These are phyloP conservation scores for Idaea straminata DNA, from an alignment of 2,888 invertebrate species.

Conservation along the genomic window DNA sequence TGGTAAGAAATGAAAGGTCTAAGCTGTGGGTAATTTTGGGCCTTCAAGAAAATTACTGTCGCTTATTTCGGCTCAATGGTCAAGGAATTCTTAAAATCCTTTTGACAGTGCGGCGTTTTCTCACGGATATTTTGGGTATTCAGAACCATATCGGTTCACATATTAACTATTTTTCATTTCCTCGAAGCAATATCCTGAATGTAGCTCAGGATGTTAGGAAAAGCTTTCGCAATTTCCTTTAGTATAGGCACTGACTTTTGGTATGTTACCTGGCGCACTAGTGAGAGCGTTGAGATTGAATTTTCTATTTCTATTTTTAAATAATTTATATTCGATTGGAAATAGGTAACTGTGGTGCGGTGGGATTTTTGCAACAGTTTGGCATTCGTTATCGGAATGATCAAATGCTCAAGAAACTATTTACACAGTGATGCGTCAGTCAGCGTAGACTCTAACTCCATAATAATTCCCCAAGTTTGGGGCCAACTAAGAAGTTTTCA, in stretches of 20 bases:
- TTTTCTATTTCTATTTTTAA: neutral
- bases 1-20: conserved; percentile 15
- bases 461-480: neutral
- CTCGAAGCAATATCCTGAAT: conserved; percentile 60
- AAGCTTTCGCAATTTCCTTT: conserved; percentile 69
- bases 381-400: too few species aligned
- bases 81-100: conserved; percentile 25
- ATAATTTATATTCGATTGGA: neutral
- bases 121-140: conserved; percentile 24
- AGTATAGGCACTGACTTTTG: conserved; percentile 48
- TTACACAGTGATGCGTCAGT: too few species aligned
- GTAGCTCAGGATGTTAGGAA: conserved; percentile 56
- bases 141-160: conserved; percentile 27
- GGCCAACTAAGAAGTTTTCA: neutral
- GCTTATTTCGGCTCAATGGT: conserved; percentile 28
- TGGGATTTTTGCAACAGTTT: neutral
- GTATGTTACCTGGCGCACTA: conserved; percentile 38
- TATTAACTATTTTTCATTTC: conserved; percentile 60
- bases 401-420: too few species aligned
- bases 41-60: conserved; percentile 29
- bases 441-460: neutral
- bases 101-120: conserved; percentile 18
- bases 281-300: conserved; percentile 15
- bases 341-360: neutral
- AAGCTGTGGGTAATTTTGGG: conserved; percentile 21